Conservation (phyloP, 2,113 vertebrate species). For the Phalacrocorax carbo region DNA sequence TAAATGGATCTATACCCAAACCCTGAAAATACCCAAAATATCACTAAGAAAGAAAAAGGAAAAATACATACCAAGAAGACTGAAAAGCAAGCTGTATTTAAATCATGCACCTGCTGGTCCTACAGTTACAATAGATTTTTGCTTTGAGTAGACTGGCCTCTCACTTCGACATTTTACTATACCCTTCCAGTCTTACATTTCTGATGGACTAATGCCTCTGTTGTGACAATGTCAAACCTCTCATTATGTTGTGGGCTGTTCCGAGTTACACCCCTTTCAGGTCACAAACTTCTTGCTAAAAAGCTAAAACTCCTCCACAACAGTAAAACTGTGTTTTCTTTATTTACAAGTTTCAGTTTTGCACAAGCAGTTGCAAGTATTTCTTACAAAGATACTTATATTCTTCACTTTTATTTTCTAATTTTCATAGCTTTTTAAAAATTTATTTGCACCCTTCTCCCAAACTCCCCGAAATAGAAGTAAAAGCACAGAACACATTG, state of each 20-base stretch:
- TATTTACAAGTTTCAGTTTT: background rate
- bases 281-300: background rate
- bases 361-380: background rate
- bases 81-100: background rate
- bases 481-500: background rate
- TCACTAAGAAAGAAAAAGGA: background rate
- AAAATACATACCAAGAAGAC: background rate
- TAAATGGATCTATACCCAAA: background rate
- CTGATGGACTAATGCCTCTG: background rate
- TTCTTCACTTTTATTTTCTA: background rate
- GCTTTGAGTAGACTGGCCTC: background rate
- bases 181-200: background rate
- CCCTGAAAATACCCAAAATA: background rate
- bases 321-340: background rate
- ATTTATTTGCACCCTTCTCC: background rate
- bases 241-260: too few relatives aligned
- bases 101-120: background rate
- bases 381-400: background rate
- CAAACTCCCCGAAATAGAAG: background rate
- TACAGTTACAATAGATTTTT: background rate
- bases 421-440: background rate
- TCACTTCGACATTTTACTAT: background rate
- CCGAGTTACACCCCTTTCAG: background rate
- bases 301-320: background rate
- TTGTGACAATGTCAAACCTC: background rate